A percentile compares a stretch with the other conserved stretches of the same genome.
phyloP scores from a whole-genome alignment of 2,113 vertebrate genomes.

The Proteles cristata region DNA sequence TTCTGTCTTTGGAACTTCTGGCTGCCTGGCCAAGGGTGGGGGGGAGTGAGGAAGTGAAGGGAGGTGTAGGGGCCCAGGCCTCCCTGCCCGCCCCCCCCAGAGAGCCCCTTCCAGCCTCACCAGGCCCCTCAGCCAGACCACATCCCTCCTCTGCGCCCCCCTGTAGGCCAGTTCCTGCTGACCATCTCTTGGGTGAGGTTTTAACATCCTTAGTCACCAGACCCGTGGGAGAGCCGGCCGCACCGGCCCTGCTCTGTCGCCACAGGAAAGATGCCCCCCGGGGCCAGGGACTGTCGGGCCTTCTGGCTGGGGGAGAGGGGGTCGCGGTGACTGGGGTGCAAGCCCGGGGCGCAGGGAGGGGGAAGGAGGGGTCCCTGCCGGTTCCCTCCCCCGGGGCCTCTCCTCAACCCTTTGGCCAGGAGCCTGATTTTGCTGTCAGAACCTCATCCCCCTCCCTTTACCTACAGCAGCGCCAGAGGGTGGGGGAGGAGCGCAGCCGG shows the following conservation, averaged over 20 bases:
- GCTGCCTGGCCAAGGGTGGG: background rate
- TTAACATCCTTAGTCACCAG: background rate
- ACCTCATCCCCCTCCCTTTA: conserved; percentile 47
- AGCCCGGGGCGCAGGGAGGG: background rate
- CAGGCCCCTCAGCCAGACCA: background rate
- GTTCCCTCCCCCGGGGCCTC: conserved; percentile 44
- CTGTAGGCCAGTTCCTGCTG: background rate
- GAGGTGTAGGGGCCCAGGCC: background rate
- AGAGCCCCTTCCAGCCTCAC: background rate
- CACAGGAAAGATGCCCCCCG: background rate
- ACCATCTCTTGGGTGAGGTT: background rate
- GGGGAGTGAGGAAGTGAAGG: background rate
- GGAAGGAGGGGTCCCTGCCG: background rate
- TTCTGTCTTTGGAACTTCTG: conserved; percentile 74
- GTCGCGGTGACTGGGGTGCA: background rate
- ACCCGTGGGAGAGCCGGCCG: too few species aligned
- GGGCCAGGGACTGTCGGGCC: background rate
- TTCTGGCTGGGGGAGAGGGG: background rate
- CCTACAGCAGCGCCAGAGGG: conserved; percentile 37
- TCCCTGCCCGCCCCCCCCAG: background rate
- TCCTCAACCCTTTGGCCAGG: conserved; percentile 32
- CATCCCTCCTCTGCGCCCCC: background rate
- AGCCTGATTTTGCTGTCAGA: conserved; percentile 69
- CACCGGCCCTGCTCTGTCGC: background rate
- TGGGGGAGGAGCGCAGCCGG: background rate